These are phyloP conservation scores for Arbacia lixula DNA, from an alignment of 53 echinoderm and acorn worm genomes.

Conservation along the genomic window DNA sequence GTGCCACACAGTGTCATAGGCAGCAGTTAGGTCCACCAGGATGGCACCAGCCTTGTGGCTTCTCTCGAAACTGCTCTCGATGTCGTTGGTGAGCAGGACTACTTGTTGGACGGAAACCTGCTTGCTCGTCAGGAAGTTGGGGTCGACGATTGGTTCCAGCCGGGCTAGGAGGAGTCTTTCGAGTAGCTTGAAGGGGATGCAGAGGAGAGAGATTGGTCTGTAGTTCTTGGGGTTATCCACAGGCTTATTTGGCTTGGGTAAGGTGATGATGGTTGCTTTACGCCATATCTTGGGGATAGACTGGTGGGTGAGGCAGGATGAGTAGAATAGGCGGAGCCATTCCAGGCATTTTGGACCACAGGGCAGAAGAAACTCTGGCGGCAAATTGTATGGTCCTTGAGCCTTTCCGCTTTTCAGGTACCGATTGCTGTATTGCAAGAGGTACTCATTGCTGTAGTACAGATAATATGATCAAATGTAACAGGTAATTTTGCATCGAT, in stretches of 20 bases:
- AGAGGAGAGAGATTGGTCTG: slow-evolving; percentile 55
- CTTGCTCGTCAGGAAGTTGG: too few relatives aligned
- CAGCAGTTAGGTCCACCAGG: slow-evolving; percentile 64
- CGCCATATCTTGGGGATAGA: slow-evolving; percentile 62
- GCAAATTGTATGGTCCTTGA: slow-evolving; percentile 50
- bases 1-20: slow-evolving; percentile 71
- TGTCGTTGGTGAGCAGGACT: slow-evolving; percentile 52
- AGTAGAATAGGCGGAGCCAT: slow-evolving; percentile 61
- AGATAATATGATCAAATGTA: too few relatives aligned
- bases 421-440: too few relatives aligned
- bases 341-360: slow-evolving; percentile 43
- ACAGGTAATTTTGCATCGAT: too few relatives aligned
- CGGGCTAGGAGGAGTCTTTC: slow-evolving; percentile 43
- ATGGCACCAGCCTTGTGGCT: slow-evolving; percentile 54
- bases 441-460: too few relatives aligned
- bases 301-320: slow-evolving; percentile 22
- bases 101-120: slow-evolving; percentile 66
- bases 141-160: slow-evolving; percentile 53
- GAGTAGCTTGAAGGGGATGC: slow-evolving; percentile 58
- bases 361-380: slow-evolving; percentile 41
- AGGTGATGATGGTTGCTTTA: slow-evolving; percentile 45
- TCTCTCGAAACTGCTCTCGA: slow-evolving; percentile 49
- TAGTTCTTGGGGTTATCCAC: slow-evolving; percentile 69
- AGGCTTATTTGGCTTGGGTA: slow-evolving; percentile 65
- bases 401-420: slow-evolving; percentile 39